Percentiles rank a stretch among this genome's conserved stretches.
phyloP scores from a whole-genome alignment of 2,888 invertebrate genomes.

The Diadromus collaris region DNA sequence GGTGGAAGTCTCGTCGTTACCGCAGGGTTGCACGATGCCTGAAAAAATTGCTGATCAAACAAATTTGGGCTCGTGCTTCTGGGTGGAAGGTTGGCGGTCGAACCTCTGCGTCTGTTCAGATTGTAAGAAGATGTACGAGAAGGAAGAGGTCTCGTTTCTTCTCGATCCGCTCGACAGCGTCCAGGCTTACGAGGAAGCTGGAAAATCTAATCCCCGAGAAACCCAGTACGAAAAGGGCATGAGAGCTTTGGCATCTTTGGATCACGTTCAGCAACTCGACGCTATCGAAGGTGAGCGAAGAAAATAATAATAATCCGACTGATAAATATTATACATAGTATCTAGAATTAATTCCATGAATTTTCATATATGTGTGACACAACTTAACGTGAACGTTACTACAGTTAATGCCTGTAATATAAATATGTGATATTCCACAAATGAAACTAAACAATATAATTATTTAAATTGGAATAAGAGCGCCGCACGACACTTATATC shows the following conservation, averaged over 20 bases:
- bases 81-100: constrained; percentile 89
- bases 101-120: constrained; percentile 87
- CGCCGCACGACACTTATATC: not conserved
- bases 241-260: constrained; percentile 89
- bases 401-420: not conserved
- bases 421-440: not conserved
- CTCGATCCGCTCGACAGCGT: constrained; percentile 92
- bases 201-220: constrained; percentile 83
- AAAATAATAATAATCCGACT: constrained; percentile 21
- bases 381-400: not conserved
- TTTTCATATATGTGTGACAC: not conserved
- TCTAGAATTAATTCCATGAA: not conserved
- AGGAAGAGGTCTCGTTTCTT: constrained; percentile 86
- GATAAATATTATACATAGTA: not conserved
- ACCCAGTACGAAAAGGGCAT: constrained; percentile 89
- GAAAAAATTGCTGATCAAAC: constrained; percentile 56
- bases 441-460: not conserved
- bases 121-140: constrained; percentile 86
- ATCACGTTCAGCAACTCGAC: constrained; percentile 91
- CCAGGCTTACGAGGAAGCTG: constrained; percentile 89
- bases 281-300: constrained; percentile 84
- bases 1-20: constrained; percentile 66
- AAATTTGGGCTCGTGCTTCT: constrained; percentile 86
- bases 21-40: constrained; percentile 73
- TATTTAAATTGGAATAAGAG: not conserved